Base-by-base conservation (phyloP, 2,888 invertebrate genomes). In the Thera obeliscata region DNA sequence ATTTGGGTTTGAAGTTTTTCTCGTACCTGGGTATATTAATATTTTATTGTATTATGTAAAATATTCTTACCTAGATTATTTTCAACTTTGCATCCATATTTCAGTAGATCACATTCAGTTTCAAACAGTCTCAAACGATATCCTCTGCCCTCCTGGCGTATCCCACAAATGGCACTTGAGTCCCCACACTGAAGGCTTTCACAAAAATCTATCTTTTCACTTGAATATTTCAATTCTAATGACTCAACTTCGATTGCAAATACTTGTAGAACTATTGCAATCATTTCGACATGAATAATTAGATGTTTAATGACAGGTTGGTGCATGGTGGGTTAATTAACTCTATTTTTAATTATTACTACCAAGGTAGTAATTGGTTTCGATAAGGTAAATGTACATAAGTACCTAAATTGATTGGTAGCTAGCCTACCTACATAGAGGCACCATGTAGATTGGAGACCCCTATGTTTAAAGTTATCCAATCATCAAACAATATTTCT, bases 101-200 rank as follows among this genome's bases (percentile, higher is more conserved):
- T 80, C 36, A 88, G 59, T 48, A 92, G 72, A 7, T 82, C 77
- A 70, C 92, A 92, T 74, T 88, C 87, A 61, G 82, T 87, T 35
- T 82, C 74, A 74, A 91, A 92, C n/a, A 82, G 9, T 67, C 78
- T 87, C 6, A 88, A 65, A 0, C 76, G 74, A 46, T 79, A 79
- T 0, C 82, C 81, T 0, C 76, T 74, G 0, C 77, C 78, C 50
- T 85, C 82, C 2, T 76, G 74, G 12, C 82, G 79, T 0, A 88
- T 73, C 0, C 90, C 91, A 70, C 91, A 92, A 0, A 88, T 87
- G 41, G 57, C 56, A 2, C 70, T 52, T 1, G 59, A 61, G 11
- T 72, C 76, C 35, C 79, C 76, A 59, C 90, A 90, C 0, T 71
- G 59, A 0, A 90, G 69, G 62, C 68, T 72, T 1, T 72, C 68